A percentile compares a stretch with the other conserved stretches of the same genome.
Conservation (phyloP, 2,888 invertebrate species). For the Clunio marinus region DNA sequence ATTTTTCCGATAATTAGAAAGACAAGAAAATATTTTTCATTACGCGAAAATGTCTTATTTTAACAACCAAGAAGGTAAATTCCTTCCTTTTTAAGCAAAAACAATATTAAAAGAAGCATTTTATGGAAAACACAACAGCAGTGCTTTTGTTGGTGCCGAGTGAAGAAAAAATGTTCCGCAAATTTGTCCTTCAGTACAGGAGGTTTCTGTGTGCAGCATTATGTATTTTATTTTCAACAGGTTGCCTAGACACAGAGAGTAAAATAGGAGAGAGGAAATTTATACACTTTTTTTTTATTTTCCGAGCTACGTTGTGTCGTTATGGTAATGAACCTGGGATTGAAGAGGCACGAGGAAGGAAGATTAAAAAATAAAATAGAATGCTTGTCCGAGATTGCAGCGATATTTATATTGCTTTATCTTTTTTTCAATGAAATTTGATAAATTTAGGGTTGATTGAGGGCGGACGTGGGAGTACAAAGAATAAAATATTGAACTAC, state of each 20-base stretch:
- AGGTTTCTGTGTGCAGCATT: not conserved
- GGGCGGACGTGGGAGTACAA: too few species aligned
- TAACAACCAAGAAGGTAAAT: too few species aligned
- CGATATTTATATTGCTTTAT: not conserved
- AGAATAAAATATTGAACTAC: too few species aligned
- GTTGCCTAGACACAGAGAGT: not conserved
- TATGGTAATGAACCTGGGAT: constrained; percentile 1
- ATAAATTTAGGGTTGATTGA: not conserved
- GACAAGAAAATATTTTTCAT: too few species aligned
- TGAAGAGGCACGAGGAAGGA: not conserved
- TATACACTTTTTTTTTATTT: not conserved
- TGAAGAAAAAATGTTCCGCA: too few species aligned
- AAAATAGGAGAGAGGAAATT: too few species aligned
- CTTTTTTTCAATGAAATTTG: not conserved
- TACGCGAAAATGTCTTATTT: too few species aligned
- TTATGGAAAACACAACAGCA: too few species aligned
- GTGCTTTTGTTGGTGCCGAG: too few species aligned
- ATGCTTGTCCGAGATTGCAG: not conserved
- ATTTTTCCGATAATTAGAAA: too few species aligned
- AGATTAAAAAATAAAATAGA: not conserved
- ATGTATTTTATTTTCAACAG: constrained; percentile 16
- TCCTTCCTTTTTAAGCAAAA: too few species aligned
- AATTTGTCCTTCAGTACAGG: not conserved
- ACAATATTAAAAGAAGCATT: too few species aligned
- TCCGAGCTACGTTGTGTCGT: not conserved